phyloP scores from a whole-genome alignment of 2,888 invertebrate genomes.

The Conus canariensis region DNA sequence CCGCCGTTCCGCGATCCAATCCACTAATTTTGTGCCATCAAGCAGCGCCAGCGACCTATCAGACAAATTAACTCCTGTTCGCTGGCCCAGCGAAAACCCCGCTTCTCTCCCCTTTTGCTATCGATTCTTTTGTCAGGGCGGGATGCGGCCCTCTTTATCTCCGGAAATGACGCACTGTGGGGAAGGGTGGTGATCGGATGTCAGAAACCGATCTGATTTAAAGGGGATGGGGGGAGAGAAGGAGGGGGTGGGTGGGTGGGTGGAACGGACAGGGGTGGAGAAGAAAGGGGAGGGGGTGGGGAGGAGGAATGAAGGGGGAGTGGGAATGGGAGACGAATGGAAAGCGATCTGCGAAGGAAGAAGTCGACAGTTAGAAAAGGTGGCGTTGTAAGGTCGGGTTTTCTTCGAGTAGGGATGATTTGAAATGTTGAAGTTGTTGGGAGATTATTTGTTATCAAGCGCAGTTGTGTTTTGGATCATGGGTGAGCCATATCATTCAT shows the following conservation, averaged over 20 bases:
- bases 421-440: too few relatives aligned
- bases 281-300: neutral
- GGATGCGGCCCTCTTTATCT: constrained; percentile 25
- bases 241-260: neutral
- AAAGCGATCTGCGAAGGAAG: too few relatives aligned
- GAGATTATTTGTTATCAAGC: too few relatives aligned
- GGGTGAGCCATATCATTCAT: too few relatives aligned
- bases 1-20: constrained; percentile 33
- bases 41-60: constrained; percentile 37
- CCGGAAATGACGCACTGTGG: constrained; percentile 25
- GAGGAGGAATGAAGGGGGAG: neutral
- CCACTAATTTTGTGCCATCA: constrained; percentile 41
- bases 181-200: constrained; percentile 18
- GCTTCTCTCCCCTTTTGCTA: neutral
- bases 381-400: neutral
- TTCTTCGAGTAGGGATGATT: neutral
- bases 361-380: too few relatives aligned
- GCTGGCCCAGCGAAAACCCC: constrained; percentile 27
- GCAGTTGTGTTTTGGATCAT: too few relatives aligned
- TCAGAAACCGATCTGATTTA: constrained; percentile 28
- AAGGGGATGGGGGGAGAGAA: neutral
- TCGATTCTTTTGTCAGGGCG: constrained; percentile 5
- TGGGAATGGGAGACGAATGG: too few relatives aligned
- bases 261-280: neutral
- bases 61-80: constrained; percentile 47